Conservation (phyloP, 2,113 vertebrate genomes). For the Lanius collurio region DNA sequence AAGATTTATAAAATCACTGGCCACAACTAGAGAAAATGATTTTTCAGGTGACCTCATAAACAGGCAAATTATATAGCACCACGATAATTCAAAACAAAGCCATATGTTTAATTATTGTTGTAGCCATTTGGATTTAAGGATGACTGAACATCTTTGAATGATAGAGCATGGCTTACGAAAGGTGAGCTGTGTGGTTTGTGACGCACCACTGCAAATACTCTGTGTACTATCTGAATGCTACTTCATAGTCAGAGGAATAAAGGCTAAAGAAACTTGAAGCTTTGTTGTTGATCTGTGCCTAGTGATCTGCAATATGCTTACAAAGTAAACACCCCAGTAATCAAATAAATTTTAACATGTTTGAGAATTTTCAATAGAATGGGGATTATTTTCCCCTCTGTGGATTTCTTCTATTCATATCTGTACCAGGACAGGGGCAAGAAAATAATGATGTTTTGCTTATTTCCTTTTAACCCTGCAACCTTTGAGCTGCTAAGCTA, state of each 20-base stretch:
- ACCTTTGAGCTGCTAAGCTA: not conserved
- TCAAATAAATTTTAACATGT: not conserved
- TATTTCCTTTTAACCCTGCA: not conserved
- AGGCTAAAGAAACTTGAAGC: not conserved
- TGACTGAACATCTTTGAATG: not conserved
- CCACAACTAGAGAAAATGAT: not conserved
- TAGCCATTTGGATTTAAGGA: not conserved
- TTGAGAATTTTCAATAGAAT: not conserved
- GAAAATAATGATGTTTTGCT: not conserved
- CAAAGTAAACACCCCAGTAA: not conserved
- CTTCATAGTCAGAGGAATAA: not conserved
- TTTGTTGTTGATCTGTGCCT: not conserved
- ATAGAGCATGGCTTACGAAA: not conserved
- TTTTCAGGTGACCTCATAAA: not conserved
- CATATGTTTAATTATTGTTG: not conserved
- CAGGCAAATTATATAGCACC: not conserved
- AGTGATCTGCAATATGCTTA: not conserved
- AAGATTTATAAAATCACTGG: not conserved
- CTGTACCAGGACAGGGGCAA: not conserved
- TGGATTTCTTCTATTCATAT: not conserved
- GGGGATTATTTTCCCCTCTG: not conserved
- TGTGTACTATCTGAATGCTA: not conserved
- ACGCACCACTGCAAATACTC: not conserved
- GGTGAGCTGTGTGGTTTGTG: not conserved
- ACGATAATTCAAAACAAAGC: not conserved